Evolutionary conservation across 2,888 invertebrate species (phyloP), one percentile per base, ranked within the genome.

Genomic region (Drosophila bunnanda): DNA sequence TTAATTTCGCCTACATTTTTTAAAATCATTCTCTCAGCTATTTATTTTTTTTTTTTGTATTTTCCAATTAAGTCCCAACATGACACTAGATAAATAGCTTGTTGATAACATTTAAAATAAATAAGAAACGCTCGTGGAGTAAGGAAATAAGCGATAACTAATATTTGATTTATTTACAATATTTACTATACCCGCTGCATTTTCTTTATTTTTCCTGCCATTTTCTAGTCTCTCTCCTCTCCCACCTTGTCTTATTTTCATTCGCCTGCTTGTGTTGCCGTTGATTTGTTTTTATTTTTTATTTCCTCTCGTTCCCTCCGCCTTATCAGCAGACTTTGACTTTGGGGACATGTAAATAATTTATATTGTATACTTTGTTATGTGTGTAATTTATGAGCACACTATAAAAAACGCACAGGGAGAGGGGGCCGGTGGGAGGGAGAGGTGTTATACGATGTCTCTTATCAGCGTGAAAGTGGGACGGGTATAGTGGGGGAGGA

Each of bases 331-430:
- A 80, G 75, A 79, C 73, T 75, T 82, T 82, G 83, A 82, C 82
- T 83, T 83, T 80, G 82, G 80, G 83, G 88, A 85, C 86, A 83
- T 83, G 88, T 83, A 83, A 83, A 83, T 83, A 83, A 86, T 83
- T 83, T 83, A 83, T 83, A 85, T 80, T 82, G 75, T 86, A 80
- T 88, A 82, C 82, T 70, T 76, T 82, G 82, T 79, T 88, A 66
- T 85, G 74, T 77, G 67, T 80, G 78, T 83, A 85, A 88, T 88
- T 88, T 83, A 88, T 88, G 86, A 72, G 71, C 74, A 70, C 61
- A 76, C 76, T 74, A 78, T 72, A 62, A 62, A 39, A 59, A 54
- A 82, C 46, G 68, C 53, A 58, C 41, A 59, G n/a, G 62, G 41
- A 17, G 28, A 36, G 43, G 32, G 55, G 13, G 36, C 13, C n/a